These are phyloP conservation scores for Nansenia antarctica DNA, from an alignment of 2,113 vertebrate species.

Conservation along the genomic window DNA sequence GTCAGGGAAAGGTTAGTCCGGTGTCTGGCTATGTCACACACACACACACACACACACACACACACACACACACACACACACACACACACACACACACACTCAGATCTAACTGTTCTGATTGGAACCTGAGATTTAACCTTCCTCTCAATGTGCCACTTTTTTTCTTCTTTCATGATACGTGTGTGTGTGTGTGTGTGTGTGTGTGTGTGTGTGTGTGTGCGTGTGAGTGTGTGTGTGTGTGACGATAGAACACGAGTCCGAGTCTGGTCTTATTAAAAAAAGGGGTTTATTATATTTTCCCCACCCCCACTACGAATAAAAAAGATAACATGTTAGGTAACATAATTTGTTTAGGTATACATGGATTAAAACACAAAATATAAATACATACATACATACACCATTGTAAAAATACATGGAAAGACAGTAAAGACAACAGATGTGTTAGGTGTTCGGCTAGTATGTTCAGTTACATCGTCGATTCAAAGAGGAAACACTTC, in stretches of 20 bases:
- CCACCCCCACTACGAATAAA: slow-evolving; percentile 57
- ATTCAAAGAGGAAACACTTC: slow-evolving; percentile 27
- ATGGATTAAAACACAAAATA: slow-evolving; percentile 67
- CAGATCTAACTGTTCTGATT: no score
- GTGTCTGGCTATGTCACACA: no score
- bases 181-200: no score
- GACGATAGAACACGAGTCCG: slow-evolving; percentile 17
- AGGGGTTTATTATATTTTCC: slow-evolving; percentile 65
- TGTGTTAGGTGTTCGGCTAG: slow-evolving; percentile 62
- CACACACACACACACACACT: no score
- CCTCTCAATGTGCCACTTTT: no score
- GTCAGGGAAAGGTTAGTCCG: no score
- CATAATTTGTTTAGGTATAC: slow-evolving; percentile 60
- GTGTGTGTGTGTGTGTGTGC: neutral
- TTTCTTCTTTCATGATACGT: no score
- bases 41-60: no score
- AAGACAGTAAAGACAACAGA: slow-evolving; percentile 39
- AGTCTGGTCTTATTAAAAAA: slow-evolving; percentile 57
- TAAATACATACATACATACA: slow-evolving; percentile 68
- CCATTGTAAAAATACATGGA: slow-evolving; percentile 53
- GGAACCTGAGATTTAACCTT: no score
- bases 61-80: no score
- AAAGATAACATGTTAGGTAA: slow-evolving; percentile 62
- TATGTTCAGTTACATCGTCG: slow-evolving; percentile 37
- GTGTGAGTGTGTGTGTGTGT: neutral